Evolutionary conservation across 1,140 invertebrate genomes (phyloP).

Genomic region (Pseudobourletiella spinata): DNA sequence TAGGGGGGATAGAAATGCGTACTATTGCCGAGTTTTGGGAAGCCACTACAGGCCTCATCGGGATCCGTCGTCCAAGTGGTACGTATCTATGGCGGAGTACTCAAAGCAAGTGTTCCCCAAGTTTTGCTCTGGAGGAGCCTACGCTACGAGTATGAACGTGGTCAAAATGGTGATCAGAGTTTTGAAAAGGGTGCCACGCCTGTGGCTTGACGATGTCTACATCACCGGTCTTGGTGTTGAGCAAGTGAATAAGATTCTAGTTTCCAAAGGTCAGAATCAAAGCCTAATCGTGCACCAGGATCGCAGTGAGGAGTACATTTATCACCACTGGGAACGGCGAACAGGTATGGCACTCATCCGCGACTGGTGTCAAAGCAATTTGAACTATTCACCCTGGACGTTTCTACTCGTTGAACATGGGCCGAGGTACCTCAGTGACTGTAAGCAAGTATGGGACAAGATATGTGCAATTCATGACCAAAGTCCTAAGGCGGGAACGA

Average conservation of each 20-base stretch:
- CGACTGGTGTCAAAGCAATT: background rate
- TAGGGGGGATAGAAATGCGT: constrained; percentile 34
- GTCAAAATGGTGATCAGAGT: constrained; percentile 39
- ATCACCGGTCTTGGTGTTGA: constrained; percentile 44
- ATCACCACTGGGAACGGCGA: background rate
- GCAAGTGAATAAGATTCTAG: constrained; percentile 32
- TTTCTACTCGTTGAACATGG: background rate
- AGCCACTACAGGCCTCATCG: background rate
- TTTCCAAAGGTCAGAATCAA: constrained; percentile 9
- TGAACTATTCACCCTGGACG: background rate
- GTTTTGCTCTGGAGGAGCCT: constrained; percentile 45
- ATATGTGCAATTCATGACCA: too few species aligned
- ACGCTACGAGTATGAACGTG: constrained; percentile 61
- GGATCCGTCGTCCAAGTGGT: constrained; percentile 40
- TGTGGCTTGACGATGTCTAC: constrained; percentile 49
- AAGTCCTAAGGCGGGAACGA: too few species aligned
- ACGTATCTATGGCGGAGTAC: constrained; percentile 39
- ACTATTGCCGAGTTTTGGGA: background rate
- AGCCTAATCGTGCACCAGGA: constrained; percentile 13
- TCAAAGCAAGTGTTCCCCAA: constrained; percentile 38
- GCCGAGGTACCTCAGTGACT: background rate
- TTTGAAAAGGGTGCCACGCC: constrained; percentile 37
- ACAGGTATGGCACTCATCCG: background rate
- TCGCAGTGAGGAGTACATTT: constrained; percentile 9
- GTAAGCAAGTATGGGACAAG: background rate